These are phyloP conservation scores for Thymelicus acteon DNA, from an alignment of 2,888 invertebrate genomes.

Conservation along the genomic window DNA sequence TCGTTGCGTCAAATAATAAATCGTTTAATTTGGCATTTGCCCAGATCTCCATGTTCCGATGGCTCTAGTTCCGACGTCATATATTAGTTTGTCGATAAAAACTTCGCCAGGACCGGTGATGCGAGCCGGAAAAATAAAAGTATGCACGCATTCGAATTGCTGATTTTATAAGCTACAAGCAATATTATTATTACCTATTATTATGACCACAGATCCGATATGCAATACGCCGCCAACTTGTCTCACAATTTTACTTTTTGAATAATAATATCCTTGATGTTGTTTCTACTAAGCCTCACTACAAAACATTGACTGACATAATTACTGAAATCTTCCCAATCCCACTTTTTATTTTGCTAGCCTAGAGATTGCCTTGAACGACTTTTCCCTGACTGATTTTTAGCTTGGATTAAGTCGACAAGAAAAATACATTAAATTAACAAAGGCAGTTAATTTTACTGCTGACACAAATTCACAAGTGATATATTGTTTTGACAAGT, in stretches of 20 bases:
- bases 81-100: slow-evolving; percentile 13
- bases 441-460: neutral
- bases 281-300: too few relatives aligned
- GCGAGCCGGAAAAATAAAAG: neutral
- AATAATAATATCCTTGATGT: too few relatives aligned
- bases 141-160: neutral
- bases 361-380: slow-evolving; percentile 4
- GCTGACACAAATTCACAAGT: slow-evolving; percentile 13
- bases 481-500: slow-evolving; percentile 19
- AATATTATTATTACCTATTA: too few relatives aligned
- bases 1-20: slow-evolving; percentile 35
- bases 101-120: neutral
- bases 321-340: too few relatives aligned
- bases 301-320: too few relatives aligned
- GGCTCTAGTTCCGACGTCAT: slow-evolving; percentile 12
- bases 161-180: too few relatives aligned
- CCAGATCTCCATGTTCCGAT: slow-evolving; percentile 21
- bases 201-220: too few relatives aligned
- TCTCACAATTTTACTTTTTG: too few relatives aligned
- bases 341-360: neutral
- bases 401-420: neutral
- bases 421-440: neutral
- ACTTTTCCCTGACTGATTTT: neutral
- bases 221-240: too few relatives aligned
- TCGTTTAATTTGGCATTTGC: slow-evolving; percentile 32